A percentile compares a stretch with the other conserved stretches of the same genome.
Conservation (phyloP, 2,888 invertebrate genomes). For the Caenorhabditis doughertyi region DNA sequence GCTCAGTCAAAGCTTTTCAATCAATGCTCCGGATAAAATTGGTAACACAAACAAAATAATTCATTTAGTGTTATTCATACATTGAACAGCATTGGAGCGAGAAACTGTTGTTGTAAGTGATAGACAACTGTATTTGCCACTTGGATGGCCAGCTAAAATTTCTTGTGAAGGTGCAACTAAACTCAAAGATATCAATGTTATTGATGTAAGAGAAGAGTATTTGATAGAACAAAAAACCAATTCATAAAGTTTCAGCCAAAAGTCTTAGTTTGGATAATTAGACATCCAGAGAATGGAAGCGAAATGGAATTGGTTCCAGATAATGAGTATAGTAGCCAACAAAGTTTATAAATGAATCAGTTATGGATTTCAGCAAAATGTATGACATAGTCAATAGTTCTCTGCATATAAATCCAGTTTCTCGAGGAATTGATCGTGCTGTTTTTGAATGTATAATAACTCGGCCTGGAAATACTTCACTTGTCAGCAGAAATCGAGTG, state of each 20-base stretch:
- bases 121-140: constrained; percentile 21
- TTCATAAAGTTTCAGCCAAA: neutral
- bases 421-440: neutral
- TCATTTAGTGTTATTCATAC: neutral
- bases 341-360: neutral
- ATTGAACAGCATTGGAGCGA: constrained; percentile 13
- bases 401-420: neutral
- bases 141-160: constrained; percentile 42
- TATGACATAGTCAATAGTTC: neutral
- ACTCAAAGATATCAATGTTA: constrained; percentile 5
- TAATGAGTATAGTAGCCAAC: neutral
- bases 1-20: neutral
- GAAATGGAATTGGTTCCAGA: neutral
- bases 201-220: neutral
- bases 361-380: neutral
- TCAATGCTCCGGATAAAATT: constrained; percentile 14
- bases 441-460: constrained; percentile 18
- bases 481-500: constrained; percentile 37
- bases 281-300: neutral
- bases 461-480: constrained; percentile 18
- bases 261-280: neutral
- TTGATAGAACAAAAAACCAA: neutral
- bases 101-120: constrained; percentile 19
- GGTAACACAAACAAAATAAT: constrained; percentile 2
- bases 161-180: neutral